Evolutionary conservation across 1,140 invertebrate genomes (phyloP).

Genomic region (Platyscapa corneri): DNA sequence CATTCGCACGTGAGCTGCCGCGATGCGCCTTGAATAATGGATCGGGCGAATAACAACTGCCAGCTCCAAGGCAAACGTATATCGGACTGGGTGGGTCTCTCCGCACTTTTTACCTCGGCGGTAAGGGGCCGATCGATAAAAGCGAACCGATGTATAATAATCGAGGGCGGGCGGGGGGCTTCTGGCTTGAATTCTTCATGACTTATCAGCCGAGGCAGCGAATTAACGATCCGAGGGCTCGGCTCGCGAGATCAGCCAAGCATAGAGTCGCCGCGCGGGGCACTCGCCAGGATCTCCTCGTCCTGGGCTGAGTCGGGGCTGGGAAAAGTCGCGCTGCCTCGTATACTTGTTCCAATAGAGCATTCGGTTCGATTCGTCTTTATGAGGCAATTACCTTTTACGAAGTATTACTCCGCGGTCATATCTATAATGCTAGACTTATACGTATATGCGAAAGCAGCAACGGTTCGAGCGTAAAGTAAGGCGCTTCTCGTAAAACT

Average conservation of each 20-base stretch:
- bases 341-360: conserved; percentile 3
- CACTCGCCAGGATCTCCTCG: too few species aligned
- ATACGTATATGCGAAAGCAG: not conserved
- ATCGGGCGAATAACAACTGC: conserved; percentile 52
- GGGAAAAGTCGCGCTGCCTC: not conserved
- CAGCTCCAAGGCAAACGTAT: conserved; percentile 3
- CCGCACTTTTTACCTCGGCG: not conserved
- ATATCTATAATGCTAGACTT: not conserved
- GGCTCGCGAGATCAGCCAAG: too few species aligned
- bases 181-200: conserved; percentile 4
- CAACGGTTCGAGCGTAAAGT: conserved; percentile 21
- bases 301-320: not conserved
- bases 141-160: not conserved
- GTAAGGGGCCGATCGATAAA: not conserved
- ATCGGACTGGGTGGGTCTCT: not conserved
- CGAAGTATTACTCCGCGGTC: conserved; percentile 37
- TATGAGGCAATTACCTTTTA: conserved; percentile 50
- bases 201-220: not conserved
- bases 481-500: conserved; percentile 60
- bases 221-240: not conserved
- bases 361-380: conserved; percentile 47
- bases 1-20: conserved; percentile 47
- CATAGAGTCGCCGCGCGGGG: too few species aligned
- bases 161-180: not conserved
- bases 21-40: conserved; percentile 62